Base-by-base conservation (phyloP, 2,888 invertebrate genomes). In the Dicyrtomina minuta region DNA sequence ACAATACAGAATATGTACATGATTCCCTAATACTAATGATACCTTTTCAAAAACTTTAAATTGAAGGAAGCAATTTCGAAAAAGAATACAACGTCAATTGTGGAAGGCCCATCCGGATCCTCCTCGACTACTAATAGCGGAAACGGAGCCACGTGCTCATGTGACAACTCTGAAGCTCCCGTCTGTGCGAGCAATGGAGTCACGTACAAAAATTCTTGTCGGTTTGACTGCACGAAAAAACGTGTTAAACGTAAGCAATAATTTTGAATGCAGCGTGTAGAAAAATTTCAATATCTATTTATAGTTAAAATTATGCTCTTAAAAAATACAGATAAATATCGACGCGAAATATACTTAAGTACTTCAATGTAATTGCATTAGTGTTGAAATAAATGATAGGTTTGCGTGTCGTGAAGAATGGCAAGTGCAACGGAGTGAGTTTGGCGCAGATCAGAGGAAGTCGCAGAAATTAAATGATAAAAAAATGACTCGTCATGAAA, bases 221-320 rank as follows among this genome's bases (percentile, higher is more conserved):
- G 74, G 60, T 76, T 76, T 68, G 73, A 76, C 27, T 76, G 76
- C 53, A 74, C 74, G 6, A 74, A 76, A 69, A 73, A 73, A 41
- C 61, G 74, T 55, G 73, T 74, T 46, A 70, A 58, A 22, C 58
- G 76, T 74, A 72, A 76, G 75, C 70, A 41, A 49, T 43, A 44
- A 65, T 65, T 12, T 59, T n/a, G n/a, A n/a, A n/a, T n/a, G n/a
- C n/a, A n/a, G n/a, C n/a, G n/a, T n/a, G n/a, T n/a, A n/a, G n/a
- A n/a, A n/a, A n/a, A n/a, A n/a, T n/a, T n/a, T n/a, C n/a, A n/a
- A 41, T 41, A 41, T 41, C 8, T 41, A 12, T 41, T 41, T 13
- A 13, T 41, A 41, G 8, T 10, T 41, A 41, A 13, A 12, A 41
- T 41, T 41, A 13, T 41, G 10, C 10, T 41, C 13, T 8, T 41